These are phyloP conservation scores for Mugil cephalus DNA, from an alignment of 2,113 vertebrate species.

Conservation along the genomic window DNA sequence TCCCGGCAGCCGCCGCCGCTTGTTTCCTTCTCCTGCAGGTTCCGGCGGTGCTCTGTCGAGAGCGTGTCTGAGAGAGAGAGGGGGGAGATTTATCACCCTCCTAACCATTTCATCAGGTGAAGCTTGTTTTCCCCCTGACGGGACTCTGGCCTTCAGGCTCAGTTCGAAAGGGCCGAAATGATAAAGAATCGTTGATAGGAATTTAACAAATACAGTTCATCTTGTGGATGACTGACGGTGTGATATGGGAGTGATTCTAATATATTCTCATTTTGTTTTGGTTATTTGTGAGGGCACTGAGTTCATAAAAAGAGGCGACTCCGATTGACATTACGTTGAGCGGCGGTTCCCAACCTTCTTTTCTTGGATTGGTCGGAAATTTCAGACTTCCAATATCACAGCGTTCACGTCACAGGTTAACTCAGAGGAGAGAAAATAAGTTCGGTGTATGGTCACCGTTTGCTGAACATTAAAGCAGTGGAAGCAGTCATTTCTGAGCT, in stretches of 20 bases:
- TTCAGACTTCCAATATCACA: too few species aligned
- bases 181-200: conserved; percentile 32
- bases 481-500: too few species aligned
- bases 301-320: neutral
- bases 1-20: neutral
- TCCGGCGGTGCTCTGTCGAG: neutral
- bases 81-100: conserved; percentile 16
- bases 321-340: neutral
- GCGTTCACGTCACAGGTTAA: too few species aligned
- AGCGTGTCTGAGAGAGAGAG: conserved; percentile 7
- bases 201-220: neutral
- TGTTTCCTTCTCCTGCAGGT: neutral
- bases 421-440: too few species aligned
- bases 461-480: too few species aligned
- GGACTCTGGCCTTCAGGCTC: conserved; percentile 17
- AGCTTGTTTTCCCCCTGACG: conserved; percentile 17
- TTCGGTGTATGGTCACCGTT: too few species aligned
- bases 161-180: conserved; percentile 8
- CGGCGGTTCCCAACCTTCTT: too few species aligned
- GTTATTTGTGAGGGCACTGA: neutral
- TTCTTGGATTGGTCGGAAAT: too few species aligned
- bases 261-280: neutral
- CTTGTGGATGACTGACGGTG: neutral
- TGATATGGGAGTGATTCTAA: neutral
- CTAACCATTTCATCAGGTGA: conserved; percentile 33